These are phyloP conservation scores for Athalia cordata DNA, from an alignment of 2,888 invertebrate species.

Conservation along the genomic window DNA sequence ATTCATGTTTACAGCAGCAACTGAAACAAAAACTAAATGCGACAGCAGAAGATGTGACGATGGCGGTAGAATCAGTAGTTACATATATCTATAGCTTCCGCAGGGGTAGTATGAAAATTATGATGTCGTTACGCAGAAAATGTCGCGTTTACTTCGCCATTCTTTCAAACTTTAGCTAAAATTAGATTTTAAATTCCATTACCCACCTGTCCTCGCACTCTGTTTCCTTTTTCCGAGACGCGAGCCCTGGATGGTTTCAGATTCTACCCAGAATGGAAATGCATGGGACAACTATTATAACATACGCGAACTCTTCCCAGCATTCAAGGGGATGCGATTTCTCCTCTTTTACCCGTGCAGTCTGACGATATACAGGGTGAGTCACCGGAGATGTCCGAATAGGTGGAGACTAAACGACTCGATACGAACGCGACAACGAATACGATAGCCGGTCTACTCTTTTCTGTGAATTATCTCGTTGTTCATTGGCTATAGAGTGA, in stretches of 20 bases:
- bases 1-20: too few species aligned
- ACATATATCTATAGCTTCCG: too few species aligned
- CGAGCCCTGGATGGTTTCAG: slow-evolving; percentile 1
- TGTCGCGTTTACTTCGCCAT: slow-evolving; percentile 5
- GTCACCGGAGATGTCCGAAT: too few species aligned
- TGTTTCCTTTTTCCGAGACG: not conserved
- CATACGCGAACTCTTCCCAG: not conserved
- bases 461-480: too few species aligned
- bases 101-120: slow-evolving; percentile 1
- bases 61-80: too few species aligned
- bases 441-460: too few species aligned
- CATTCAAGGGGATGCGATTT: slow-evolving; percentile 7
- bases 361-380: not conserved
- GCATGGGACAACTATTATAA: not conserved
- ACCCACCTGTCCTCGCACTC: slow-evolving; percentile 29
- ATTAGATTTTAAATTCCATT: slow-evolving; percentile 67
- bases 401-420: too few species aligned
- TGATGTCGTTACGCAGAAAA: slow-evolving; percentile 17
- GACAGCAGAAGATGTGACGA: too few species aligned
- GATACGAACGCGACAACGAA: too few species aligned
- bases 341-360: not conserved
- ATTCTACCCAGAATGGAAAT: slow-evolving; percentile 26
- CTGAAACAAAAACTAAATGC: too few species aligned
- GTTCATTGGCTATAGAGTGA: too few species aligned
- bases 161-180: slow-evolving; percentile 53